A percentile compares a stretch with the other conserved stretches of the same genome.
Evolutionary conservation across 1,140 invertebrate genomes (phyloP).

Genomic region (Neodiprion pinetum): DNA sequence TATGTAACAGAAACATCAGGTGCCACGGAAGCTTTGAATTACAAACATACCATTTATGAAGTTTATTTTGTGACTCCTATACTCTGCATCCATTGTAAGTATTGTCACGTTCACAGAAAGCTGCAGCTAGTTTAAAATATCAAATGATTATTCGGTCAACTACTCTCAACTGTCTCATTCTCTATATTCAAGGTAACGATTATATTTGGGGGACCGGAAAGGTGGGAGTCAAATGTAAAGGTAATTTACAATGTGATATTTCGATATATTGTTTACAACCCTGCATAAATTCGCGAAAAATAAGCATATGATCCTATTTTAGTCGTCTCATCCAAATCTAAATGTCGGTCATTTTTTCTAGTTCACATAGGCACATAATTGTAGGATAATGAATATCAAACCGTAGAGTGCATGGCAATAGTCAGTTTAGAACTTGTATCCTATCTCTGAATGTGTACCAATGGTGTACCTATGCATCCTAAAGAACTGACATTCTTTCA

Average conservation of each 20-base stretch:
- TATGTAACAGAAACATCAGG: constrained; percentile 48
- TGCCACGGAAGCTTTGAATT: constrained; percentile 37
- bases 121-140: background rate
- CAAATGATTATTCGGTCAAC: background rate
- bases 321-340: too few species aligned
- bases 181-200: constrained; percentile 63
- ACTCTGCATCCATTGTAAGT: constrained; percentile 65
- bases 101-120: constrained; percentile 12
- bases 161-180: constrained; percentile 17
- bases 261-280: background rate
- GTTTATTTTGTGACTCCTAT: constrained; percentile 63
- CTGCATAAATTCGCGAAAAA: too few species aligned
- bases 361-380: too few species aligned
- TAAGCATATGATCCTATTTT: too few species aligned
- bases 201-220: constrained; percentile 70
- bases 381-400: too few species aligned
- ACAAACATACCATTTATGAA: constrained; percentile 50
- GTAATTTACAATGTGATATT: constrained; percentile 44
- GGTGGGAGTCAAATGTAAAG: constrained; percentile 63
- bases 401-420: too few species aligned
- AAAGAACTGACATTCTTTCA: too few species aligned
- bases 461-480: too few species aligned
- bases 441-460: too few species aligned
- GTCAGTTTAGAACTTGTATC: too few species aligned
- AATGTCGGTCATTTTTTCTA: too few species aligned